Conservation (phyloP, 2,797 vertebrate species). For the Acomys russatus region DNA sequence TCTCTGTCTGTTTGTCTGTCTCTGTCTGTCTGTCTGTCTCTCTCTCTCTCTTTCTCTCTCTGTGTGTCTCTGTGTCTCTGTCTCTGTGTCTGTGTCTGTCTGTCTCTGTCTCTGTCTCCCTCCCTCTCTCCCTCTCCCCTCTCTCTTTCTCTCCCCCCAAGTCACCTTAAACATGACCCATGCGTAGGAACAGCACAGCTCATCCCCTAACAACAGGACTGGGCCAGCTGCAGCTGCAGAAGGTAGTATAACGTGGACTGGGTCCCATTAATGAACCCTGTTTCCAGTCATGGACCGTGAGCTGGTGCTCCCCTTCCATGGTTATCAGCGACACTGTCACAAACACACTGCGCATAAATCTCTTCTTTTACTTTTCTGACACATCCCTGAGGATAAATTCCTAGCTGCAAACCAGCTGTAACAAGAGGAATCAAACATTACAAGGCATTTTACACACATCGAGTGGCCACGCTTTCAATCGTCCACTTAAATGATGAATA, state of each 20-base stretch:
- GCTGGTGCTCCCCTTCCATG: neutral
- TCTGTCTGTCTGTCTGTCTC: neutral
- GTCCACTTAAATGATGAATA: neutral
- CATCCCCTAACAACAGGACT: neutral
- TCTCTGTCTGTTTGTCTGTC: neutral
- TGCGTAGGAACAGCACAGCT: too few relatives aligned
- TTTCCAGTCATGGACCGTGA: neutral
- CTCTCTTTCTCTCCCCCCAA: neutral
- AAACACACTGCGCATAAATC: neutral
- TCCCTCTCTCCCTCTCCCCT: too few relatives aligned
- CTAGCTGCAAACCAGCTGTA: neutral
- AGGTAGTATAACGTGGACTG: too few relatives aligned
- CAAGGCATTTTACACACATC: neutral
- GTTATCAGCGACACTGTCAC: neutral
- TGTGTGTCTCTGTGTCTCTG: too few relatives aligned
- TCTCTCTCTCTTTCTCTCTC: neutral
- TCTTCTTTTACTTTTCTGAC: neutral
- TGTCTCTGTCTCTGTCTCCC: neutral
- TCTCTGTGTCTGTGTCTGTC: too few relatives aligned
- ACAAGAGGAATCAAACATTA: neutral
- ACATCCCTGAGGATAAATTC: neutral
- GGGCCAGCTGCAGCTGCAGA: neutral
- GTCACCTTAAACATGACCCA: too few relatives aligned
- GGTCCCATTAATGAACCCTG: accelerated
- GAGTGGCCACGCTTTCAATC: accelerated